Percentiles rank a stretch among this genome's conserved stretches.
These are phyloP conservation scores for Diorhabda elongata DNA, from an alignment of 1,140 invertebrate genomes.

Conservation along the genomic window DNA sequence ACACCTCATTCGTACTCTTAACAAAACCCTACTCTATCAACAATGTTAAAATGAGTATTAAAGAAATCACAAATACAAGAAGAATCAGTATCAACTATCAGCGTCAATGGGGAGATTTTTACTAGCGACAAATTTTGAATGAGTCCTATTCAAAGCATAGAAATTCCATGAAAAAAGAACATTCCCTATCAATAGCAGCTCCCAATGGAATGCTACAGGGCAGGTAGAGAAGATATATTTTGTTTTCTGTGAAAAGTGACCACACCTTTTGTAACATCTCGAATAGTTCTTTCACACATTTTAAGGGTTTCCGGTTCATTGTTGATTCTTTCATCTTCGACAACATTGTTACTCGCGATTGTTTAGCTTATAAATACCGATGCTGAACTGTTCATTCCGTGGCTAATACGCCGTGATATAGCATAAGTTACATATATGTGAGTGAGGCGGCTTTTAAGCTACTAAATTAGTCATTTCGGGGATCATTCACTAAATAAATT, in stretches of 20 bases:
- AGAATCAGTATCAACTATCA: slow-evolving; percentile 14
- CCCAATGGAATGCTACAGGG: slow-evolving; percentile 39
- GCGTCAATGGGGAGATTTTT: slow-evolving; percentile 13
- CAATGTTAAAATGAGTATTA: slow-evolving; percentile 8
- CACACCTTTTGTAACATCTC: slow-evolving; percentile 43
- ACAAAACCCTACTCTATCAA: not conserved
- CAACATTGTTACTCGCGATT: slow-evolving; percentile 44
- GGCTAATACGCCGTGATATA: slow-evolving; percentile 35
- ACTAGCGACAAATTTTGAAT: slow-evolving; percentile 22
- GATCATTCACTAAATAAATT: not conserved
- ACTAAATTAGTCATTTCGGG: slow-evolving; percentile 2
- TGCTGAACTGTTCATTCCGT: slow-evolving; percentile 33
- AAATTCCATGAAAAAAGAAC: slow-evolving; percentile 37
- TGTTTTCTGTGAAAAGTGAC: slow-evolving; percentile 46
- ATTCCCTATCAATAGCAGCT: slow-evolving; percentile 45
- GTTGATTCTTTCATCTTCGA: slow-evolving; percentile 40
- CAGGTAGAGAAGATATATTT: slow-evolving; percentile 43
- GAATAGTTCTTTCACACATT: slow-evolving; percentile 44
- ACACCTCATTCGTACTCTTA: not conserved
- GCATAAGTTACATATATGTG: slow-evolving; percentile 19
- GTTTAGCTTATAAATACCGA: slow-evolving; percentile 39
- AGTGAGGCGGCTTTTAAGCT: not conserved
- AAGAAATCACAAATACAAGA: slow-evolving; percentile 4
- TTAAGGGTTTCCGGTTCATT: slow-evolving; percentile 45
- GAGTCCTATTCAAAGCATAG: slow-evolving; percentile 12